These are phyloP conservation scores for Laticauda laticaudata DNA, from an alignment of 2,113 vertebrate genomes.

Conservation along the genomic window DNA sequence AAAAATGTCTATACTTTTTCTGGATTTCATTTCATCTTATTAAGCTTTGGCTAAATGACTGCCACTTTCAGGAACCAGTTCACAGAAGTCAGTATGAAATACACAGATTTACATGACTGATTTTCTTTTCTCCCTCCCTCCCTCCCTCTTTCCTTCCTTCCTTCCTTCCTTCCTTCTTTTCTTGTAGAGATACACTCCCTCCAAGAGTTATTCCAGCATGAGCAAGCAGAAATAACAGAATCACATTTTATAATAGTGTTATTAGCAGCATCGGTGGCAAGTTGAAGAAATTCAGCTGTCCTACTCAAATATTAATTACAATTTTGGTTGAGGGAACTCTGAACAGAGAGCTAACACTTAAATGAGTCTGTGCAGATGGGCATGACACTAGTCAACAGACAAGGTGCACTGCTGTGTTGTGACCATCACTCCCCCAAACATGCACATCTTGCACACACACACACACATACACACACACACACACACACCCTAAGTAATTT, in stretches of 20 bases:
- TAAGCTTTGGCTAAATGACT: neutral
- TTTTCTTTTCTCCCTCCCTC: neutral
- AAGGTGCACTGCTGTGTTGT: neutral
- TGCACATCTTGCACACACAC: neutral
- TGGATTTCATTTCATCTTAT: neutral
- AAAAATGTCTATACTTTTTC: neutral
- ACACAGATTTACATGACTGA: neutral
- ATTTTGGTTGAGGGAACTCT: neutral
- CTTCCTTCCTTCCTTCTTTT: neutral
- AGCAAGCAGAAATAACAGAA: neutral
- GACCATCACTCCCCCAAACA: neutral
- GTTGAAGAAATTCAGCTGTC: neutral
- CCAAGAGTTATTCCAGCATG: neutral
- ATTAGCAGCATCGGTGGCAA: neutral
- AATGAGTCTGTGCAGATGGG: neutral
- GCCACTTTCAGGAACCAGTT: neutral
- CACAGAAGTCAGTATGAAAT: neutral
- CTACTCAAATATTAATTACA: neutral
- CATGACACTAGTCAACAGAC: neutral
- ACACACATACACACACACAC: neutral
- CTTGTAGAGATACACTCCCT: neutral
- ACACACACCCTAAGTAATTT: neutral
- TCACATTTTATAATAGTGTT: neutral
- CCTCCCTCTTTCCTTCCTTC: too few species aligned
- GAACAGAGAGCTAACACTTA: neutral